phyloP scores from a whole-genome alignment of 2,888 invertebrate species.

The Drosophila colorata region DNA sequence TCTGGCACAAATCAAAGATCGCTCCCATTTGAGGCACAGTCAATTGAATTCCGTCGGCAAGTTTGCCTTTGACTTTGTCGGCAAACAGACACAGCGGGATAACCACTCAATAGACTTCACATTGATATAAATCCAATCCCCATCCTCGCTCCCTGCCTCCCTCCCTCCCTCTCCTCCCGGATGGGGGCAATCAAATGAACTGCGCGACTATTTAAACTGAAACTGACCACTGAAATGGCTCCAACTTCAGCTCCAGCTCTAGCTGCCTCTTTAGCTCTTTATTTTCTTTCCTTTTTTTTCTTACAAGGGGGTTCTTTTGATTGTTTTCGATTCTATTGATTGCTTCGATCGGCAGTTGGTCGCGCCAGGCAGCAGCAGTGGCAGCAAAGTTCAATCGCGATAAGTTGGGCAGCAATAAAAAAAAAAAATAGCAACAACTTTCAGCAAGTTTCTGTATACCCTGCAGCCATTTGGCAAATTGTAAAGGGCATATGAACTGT shows the following conservation, averaged over 20 bases:
- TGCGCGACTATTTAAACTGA: conserved; percentile 56
- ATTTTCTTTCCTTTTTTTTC: conserved; percentile 19
- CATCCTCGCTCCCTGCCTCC: too few relatives aligned
- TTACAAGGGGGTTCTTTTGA: conserved; percentile 36
- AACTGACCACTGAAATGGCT: conserved; percentile 48
- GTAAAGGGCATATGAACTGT: conserved; percentile 65
- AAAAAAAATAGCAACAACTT: conserved; percentile 27
- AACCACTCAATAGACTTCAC: conserved; percentile 33
- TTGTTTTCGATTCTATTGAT: conserved; percentile 67
- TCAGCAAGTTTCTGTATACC: conserved; percentile 59
- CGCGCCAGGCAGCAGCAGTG: conserved; percentile 41
- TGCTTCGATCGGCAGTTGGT: conserved; percentile 27
- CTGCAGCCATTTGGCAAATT: conserved; percentile 52
- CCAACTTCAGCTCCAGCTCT: conserved; percentile 9
- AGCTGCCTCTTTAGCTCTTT: conserved; percentile 9
- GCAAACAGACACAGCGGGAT: conserved; percentile 72
- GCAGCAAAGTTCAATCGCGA: conserved; percentile 79
- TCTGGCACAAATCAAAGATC: conserved; percentile 60
- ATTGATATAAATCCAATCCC: conserved; percentile 47
- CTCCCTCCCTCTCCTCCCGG: too few relatives aligned
- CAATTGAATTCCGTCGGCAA: conserved; percentile 72
- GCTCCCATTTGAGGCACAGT: conserved; percentile 28
- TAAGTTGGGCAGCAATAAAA: conserved; percentile 34
- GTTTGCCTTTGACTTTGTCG: conserved; percentile 79
- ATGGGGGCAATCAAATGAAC: conserved; percentile 59